phyloP scores from a whole-genome alignment of 1,140 invertebrate genomes.

The Hylaeus volcanicus region DNA sequence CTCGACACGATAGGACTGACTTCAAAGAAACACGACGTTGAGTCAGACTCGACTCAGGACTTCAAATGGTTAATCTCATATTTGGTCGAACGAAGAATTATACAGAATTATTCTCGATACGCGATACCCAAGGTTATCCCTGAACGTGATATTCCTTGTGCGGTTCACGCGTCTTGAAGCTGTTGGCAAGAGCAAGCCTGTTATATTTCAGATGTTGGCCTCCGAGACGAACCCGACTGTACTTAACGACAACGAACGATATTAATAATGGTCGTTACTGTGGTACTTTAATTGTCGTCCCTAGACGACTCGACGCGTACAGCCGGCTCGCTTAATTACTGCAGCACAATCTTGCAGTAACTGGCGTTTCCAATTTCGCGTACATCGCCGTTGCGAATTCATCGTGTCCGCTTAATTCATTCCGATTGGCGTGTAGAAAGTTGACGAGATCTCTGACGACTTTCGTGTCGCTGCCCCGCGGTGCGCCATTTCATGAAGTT shows the following conservation, averaged over 20 bases:
- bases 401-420: not conserved
- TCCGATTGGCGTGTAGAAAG: not conserved
- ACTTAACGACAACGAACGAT: conserved; percentile 17
- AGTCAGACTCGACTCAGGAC: too few species aligned
- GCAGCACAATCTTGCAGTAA: conserved; percentile 41
- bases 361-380: conserved; percentile 24
- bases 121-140: not conserved
- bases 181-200: not conserved
- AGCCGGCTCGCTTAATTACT: conserved; percentile 35
- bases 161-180: not conserved
- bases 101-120: conserved; percentile 26
- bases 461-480: not conserved
- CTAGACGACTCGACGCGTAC: conserved; percentile 16
- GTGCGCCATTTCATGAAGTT: too few species aligned
- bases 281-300: conserved; percentile 31
- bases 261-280: conserved; percentile 40
- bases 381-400: conserved; percentile 6
- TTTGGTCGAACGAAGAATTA: conserved; percentile 20
- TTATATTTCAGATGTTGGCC: not conserved
- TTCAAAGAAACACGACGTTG: too few species aligned
- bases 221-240: not conserved
- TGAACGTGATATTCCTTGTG: not conserved
- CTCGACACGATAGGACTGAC: too few species aligned
- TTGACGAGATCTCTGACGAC: not conserved
- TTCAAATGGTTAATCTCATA: not conserved